A percentile compares a stretch with the other conserved stretches of the same genome.
Conservation (phyloP, 2,113 vertebrate species). For the Stomatorhinus ivindoensis region DNA sequence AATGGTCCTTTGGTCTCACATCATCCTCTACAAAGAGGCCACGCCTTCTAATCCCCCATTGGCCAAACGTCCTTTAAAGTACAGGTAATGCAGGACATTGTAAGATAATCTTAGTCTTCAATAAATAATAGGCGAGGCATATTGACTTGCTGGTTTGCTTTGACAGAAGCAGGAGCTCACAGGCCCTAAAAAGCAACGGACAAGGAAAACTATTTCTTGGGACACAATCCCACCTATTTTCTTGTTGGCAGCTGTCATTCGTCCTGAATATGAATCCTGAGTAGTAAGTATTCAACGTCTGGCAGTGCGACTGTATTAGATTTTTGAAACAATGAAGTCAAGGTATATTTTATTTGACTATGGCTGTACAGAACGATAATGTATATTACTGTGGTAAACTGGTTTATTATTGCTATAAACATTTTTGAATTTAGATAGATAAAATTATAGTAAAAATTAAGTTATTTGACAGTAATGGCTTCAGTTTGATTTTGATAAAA, state of each 20-base stretch:
- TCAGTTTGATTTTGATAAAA: neutral
- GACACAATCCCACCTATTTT: neutral
- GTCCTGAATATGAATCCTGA: slow-evolving; percentile 42
- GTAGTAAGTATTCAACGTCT: slow-evolving; percentile 39
- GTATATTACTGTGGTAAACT: neutral
- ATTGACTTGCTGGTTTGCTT: slow-evolving; percentile 30
- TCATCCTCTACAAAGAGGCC: neutral
- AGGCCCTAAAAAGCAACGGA: neutral
- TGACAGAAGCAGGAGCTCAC: slow-evolving; percentile 18
- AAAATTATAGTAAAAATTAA: neutral
- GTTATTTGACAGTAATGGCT: neutral
- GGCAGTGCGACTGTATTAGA: neutral
- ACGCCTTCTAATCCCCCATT: neutral
- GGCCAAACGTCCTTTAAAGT: slow-evolving; percentile 29
- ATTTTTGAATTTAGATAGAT: neutral
- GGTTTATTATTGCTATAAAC: neutral
- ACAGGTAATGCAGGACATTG: slow-evolving; percentile 32
- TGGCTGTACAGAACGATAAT: neutral
- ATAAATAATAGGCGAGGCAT: slow-evolving; percentile 41
- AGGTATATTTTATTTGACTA: neutral
- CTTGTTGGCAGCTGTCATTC: neutral
- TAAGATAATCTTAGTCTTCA: slow-evolving; percentile 39
- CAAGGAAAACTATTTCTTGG: neutral
- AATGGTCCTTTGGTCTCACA: neutral
- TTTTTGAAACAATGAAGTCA: neutral